These are phyloP conservation scores for Galeruca laticollis DNA, from an alignment of 2,888 invertebrate species.

Conservation along the genomic window DNA sequence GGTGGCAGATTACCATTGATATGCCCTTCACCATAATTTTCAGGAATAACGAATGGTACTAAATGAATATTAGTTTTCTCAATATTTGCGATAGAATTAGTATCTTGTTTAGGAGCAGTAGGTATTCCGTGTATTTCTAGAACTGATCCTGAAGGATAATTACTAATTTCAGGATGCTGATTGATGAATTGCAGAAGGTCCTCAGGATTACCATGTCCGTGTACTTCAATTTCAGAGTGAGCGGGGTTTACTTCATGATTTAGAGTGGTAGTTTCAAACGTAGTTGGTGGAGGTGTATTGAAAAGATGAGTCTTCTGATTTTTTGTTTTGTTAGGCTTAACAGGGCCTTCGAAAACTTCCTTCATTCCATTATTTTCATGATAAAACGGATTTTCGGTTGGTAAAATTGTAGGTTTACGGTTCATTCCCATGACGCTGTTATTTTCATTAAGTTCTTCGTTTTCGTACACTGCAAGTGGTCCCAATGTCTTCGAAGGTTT, in stretches of 20 bases:
- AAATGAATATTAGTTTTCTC: slow-evolving; percentile 47
- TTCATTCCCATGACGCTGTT: slow-evolving; percentile 41
- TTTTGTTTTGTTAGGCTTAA: slow-evolving; percentile 59
- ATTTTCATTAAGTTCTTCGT: slow-evolving; percentile 49
- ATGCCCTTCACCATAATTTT: slow-evolving; percentile 41
- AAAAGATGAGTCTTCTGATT: slow-evolving; percentile 48
- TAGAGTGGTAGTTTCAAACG: slow-evolving; percentile 32
- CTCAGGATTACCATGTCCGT: slow-evolving; percentile 60
- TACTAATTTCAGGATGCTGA: slow-evolving; percentile 64
- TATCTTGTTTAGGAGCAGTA: slow-evolving; percentile 33
- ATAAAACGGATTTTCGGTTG: slow-evolving; percentile 57
- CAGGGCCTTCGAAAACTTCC: slow-evolving; percentile 65
- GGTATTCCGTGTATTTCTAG: slow-evolving; percentile 63
- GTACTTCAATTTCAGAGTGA: slow-evolving; percentile 53
- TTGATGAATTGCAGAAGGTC: slow-evolving; percentile 64
- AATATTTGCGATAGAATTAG: slow-evolving; percentile 26
- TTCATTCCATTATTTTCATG: slow-evolving; percentile 40
- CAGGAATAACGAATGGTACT: slow-evolving; percentile 55
- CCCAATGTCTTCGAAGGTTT: slow-evolving; percentile 62
- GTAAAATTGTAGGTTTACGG: slow-evolving; percentile 42
- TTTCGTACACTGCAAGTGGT: slow-evolving; percentile 62
- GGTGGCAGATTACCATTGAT: slow-evolving; percentile 52
- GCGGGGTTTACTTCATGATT: slow-evolving; percentile 37
- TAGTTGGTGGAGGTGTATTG: slow-evolving; percentile 51
- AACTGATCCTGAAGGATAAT: slow-evolving; percentile 65